Evolutionary conservation across 2,113 vertebrate species (phyloP).

Genomic region (Cynopterus brachyotis): DNA sequence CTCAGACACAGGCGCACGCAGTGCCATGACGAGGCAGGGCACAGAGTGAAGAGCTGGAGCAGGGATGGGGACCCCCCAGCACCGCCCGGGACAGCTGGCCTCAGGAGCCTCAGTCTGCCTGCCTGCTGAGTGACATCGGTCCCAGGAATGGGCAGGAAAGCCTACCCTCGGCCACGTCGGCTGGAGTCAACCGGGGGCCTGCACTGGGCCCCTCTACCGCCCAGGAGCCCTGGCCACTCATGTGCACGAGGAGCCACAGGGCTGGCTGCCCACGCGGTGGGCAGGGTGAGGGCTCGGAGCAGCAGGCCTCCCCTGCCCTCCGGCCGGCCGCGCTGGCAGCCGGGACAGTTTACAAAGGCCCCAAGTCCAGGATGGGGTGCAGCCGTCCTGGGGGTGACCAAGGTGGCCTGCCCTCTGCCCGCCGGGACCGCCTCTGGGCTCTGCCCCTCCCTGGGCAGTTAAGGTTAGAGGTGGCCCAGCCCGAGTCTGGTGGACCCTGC

Average conservation of each 20-base stretch:
- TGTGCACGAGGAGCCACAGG: not conserved
- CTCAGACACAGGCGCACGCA: not conserved
- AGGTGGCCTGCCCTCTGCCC: not conserved
- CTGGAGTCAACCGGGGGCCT: not conserved
- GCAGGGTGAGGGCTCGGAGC: not conserved
- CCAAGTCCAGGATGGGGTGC: not conserved
- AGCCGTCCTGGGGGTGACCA: not conserved
- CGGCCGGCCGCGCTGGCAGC: no score
- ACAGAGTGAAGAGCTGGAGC: not conserved
- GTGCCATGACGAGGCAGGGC: not conserved
- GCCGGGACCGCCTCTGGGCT: not conserved
- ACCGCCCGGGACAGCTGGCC: not conserved
- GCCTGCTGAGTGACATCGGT: not conserved
- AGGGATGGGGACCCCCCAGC: not conserved
- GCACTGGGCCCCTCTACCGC: no score
- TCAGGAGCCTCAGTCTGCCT: not conserved
- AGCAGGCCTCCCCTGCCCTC: not conserved
- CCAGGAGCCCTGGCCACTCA: not conserved
- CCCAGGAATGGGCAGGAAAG: not conserved
- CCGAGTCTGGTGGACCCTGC: not conserved
- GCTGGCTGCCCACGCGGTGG: fast-evolving
- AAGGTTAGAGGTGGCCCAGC: not conserved
- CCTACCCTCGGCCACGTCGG: not conserved
- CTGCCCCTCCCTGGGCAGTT: not conserved
- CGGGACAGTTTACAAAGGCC: not conserved